phyloP scores from a whole-genome alignment of 1,140 invertebrate genomes.

The Littorina saxatilis region DNA sequence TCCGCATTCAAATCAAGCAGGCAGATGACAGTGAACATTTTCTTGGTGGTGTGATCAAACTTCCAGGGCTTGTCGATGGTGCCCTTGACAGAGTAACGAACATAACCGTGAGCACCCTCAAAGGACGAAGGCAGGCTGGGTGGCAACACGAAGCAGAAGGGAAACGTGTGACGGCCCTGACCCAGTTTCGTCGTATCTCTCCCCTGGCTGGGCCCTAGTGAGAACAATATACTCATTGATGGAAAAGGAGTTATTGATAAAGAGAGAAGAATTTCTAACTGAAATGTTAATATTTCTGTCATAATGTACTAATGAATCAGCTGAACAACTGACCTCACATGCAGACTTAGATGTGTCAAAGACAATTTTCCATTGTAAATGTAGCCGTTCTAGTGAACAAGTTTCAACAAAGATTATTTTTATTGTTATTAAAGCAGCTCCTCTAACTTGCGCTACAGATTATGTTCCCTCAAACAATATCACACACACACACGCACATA shows the following conservation, averaged over 20 bases:
- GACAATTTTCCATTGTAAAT: too few relatives aligned
- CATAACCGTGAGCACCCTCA: constrained; percentile 73
- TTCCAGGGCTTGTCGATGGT: constrained; percentile 75
- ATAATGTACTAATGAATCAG: too few relatives aligned
- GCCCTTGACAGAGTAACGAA: constrained; percentile 75
- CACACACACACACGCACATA: constrained; percentile 17
- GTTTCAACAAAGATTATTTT: too few relatives aligned
- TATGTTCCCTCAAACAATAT: too few relatives aligned
- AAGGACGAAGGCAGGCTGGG: constrained; percentile 76
- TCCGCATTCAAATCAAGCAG: constrained; percentile 65
- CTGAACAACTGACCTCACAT: too few relatives aligned
- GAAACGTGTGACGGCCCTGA: constrained; percentile 73
- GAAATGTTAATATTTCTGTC: too few relatives aligned
- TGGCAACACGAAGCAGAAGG: constrained; percentile 77
- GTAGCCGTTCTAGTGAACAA: too few relatives aligned
- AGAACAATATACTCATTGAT: neutral
- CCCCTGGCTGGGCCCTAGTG: constrained; percentile 43
- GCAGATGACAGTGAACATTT: constrained; percentile 66
- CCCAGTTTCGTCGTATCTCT: constrained; percentile 46
- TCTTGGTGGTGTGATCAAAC: constrained; percentile 64
- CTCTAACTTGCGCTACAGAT: too few relatives aligned
- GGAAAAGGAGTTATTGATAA: too few relatives aligned
- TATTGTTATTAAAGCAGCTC: too few relatives aligned
- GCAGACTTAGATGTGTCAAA: too few relatives aligned
- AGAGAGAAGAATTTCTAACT: too few relatives aligned